phyloP scores from a whole-genome alignment of 2,888 invertebrate species.

The Caenorhabditis afra region DNA sequence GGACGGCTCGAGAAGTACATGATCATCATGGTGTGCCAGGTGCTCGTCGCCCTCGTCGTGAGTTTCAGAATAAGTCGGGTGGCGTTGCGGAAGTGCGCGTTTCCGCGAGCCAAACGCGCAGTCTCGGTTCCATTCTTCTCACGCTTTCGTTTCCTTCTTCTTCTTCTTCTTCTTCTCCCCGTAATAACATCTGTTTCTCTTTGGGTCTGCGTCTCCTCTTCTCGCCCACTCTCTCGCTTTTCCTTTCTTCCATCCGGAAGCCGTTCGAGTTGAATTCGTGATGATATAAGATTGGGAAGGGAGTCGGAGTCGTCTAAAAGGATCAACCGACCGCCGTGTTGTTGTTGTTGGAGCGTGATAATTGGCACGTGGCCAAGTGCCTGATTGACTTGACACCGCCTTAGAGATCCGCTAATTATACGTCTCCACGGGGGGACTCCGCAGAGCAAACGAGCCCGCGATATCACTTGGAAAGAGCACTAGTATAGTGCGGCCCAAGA shows the following conservation, averaged over 20 bases:
- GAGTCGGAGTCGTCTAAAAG: slow-evolving; percentile 12
- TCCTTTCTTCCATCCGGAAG: slow-evolving; percentile 6
- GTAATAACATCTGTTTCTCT: slow-evolving; percentile 49
- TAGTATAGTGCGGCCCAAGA: slow-evolving; percentile 12
- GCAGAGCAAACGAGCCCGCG: background rate
- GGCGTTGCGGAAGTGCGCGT: slow-evolving; percentile 24
- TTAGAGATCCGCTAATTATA: slow-evolving; percentile 25
- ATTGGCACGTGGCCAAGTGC: slow-evolving; percentile 21
- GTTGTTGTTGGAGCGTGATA: slow-evolving; percentile 14
- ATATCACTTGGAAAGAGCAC: background rate
- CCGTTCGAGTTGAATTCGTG: slow-evolving; percentile 15
- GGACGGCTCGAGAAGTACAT: slow-evolving; percentile 68
- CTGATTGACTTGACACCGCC: slow-evolving; percentile 23
- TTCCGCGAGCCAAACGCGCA: slow-evolving; percentile 23
- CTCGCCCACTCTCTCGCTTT: slow-evolving; percentile 7
- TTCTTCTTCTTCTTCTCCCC: background rate
- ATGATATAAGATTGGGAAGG: slow-evolving; percentile 14
- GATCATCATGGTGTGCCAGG: slow-evolving; percentile 70
- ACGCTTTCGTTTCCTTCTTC: background rate
- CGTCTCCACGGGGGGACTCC: background rate
- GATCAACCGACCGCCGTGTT: slow-evolving; percentile 6
- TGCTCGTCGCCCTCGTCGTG: slow-evolving; percentile 64
- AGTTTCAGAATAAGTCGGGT: slow-evolving; percentile 21
- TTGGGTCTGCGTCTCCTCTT: background rate
- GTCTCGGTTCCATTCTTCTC: slow-evolving; percentile 26